These are phyloP conservation scores for Zootoca vivipara DNA, from an alignment of 2,113 vertebrate genomes.

Conservation along the genomic window DNA sequence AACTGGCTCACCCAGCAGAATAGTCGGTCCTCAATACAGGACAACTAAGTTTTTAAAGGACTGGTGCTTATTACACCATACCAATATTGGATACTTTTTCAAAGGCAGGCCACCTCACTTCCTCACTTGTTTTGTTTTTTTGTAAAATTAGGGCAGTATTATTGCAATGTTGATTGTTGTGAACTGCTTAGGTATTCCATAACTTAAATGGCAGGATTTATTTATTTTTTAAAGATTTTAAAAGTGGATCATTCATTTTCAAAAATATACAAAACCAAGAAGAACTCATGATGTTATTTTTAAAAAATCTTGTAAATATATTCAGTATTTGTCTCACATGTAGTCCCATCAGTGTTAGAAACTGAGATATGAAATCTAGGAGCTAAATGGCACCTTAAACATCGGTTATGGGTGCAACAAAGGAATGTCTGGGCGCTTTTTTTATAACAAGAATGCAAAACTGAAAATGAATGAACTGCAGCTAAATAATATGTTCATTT, in stretches of 20 bases:
- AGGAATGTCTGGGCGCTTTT: no score
- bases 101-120: not conserved
- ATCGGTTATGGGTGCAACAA: no score
- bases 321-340: not conserved
- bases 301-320: not conserved
- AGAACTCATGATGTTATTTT: not conserved
- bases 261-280: not conserved
- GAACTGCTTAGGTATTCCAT: not conserved
- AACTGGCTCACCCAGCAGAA: not conserved
- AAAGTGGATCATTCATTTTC: not conserved
- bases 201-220: no score
- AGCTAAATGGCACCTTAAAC: no score
- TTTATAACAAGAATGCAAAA: no score
- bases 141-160: not conserved
- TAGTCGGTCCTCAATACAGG: not conserved
- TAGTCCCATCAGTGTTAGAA: not conserved
- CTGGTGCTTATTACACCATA: not conserved
- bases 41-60: not conserved
- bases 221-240: not conserved
- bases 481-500: no score
- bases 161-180: not conserved
- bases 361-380: no score
- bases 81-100: not conserved
- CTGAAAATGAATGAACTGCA: no score
- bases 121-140: not conserved